Base-by-base conservation (phyloP, 2,797 vertebrate species). In the Diplodus puntazzo region DNA sequence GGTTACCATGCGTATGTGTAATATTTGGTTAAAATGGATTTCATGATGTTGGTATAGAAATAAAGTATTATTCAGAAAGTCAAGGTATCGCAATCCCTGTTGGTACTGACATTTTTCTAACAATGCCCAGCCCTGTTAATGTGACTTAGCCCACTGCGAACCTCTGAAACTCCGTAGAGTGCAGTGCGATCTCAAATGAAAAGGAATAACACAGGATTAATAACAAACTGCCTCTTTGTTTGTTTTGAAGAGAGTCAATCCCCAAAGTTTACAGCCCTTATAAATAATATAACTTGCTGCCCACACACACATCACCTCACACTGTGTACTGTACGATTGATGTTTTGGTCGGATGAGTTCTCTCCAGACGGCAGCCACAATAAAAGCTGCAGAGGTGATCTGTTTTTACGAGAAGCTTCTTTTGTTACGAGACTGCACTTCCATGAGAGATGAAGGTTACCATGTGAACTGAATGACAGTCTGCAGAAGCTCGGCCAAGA, bases 401-500 rank as follows among this genome's bases (percentile, higher is more conserved):
- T 14, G 6, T 21, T 34, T 88, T 87, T 87, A 83, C 39, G 54
- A 77, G 53, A 77, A 65, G 50, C n/a, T 30, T 75, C 60, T 76
- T 86, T 85, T 76, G 77, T 86, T 82, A 69, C 64, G 70, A 68
- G 79, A 80, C 81, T 67, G 70, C 55, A 73, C 57, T 18, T 81
- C 59, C 62, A 21, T 43, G 74, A 75, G 73, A 73, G 67, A 85
- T 73, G 63, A 84, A 84, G 82, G 88, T 91, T 91, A 82, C 82
- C 86, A 87, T 87, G 87, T 88, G 81, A 92, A 91, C 83, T 80
- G 85, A 81, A 68, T 80, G 82, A 77, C 86, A 79, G 81, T 91
- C 85, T 87, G 83, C 68, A 65, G 82, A 77, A 84, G 73, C 59
- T 73, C 55, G 85, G 81, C 83, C 82, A 77, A 79, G 62, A 69